A percentile compares a stretch with the other conserved stretches of the same genome.
phyloP scores from a whole-genome alignment of 1,140 invertebrate genomes.

The Pseudomyrmex gracilis region DNA sequence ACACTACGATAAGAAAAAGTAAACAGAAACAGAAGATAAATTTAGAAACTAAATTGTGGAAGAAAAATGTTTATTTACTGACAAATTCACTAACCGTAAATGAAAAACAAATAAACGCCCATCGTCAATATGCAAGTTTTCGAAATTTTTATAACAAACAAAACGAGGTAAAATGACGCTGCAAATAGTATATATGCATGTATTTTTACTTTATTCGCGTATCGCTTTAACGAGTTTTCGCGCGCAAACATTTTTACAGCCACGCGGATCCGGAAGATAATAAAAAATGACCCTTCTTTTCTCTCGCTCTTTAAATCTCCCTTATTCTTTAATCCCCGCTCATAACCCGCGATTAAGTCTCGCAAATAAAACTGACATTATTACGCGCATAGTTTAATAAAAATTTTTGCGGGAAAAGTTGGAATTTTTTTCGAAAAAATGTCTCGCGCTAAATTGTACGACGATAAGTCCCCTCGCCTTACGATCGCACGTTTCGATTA shows the following conservation, averaged over 20 bases:
- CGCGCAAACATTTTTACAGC: conserved; percentile 7
- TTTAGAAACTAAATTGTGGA: background rate
- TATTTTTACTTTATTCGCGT: background rate
- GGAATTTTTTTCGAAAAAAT: too few species aligned
- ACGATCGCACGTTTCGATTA: too few species aligned
- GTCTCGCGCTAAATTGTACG: background rate
- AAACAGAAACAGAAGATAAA: background rate
- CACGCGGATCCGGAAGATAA: background rate
- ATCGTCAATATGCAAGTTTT: background rate
- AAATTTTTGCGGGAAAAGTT: background rate
- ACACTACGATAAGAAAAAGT: background rate
- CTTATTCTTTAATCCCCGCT: conserved; percentile 20
- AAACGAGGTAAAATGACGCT: background rate
- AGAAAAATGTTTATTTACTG: background rate
- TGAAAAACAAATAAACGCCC: background rate
- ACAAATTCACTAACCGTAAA: conserved; percentile 18
- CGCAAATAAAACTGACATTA: conserved; percentile 14
- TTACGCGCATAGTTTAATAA: conserved; percentile 13
- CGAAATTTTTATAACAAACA: conserved; percentile 15
- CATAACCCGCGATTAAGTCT: background rate
- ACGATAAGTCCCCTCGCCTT: too few species aligned
- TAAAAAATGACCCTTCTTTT: conserved; percentile 28
- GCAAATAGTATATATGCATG: conserved; percentile 1
- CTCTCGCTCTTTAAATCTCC: conserved; percentile 18
- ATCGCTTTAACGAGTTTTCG: conserved; percentile 14